Evolutionary conservation across 2,113 vertebrate species (phyloP).

Genomic region (Carettochelys insculpta): DNA sequence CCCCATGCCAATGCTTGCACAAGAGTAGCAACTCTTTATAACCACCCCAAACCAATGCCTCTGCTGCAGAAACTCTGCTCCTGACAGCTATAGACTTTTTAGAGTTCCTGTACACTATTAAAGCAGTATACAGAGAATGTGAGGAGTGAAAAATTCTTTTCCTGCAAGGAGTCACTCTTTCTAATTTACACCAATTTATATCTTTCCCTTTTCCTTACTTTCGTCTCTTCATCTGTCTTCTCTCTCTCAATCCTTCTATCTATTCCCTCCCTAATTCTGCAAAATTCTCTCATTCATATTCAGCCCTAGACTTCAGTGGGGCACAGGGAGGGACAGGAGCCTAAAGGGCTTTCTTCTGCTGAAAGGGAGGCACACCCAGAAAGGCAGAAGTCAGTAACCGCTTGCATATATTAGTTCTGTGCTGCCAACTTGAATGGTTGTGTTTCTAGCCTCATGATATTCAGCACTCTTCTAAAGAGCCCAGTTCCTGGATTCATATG

Average conservation of each 20-base stretch:
- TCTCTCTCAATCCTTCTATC: not conserved
- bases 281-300: too few relatives aligned
- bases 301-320: too few relatives aligned
- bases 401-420: too few relatives aligned
- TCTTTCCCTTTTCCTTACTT: not conserved
- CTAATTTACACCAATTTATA: not conserved
- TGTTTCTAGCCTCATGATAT: not conserved
- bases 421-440: not conserved
- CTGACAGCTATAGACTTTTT: not conserved
- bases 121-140: not conserved
- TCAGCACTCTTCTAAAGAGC: not conserved
- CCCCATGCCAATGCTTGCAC: accelerated
- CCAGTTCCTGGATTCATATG: not conserved
- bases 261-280: too few relatives aligned
- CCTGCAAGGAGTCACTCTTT: not conserved
- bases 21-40: not conserved
- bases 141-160: not conserved
- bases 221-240: not conserved
- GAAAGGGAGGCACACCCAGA: not conserved
- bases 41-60: too few relatives aligned
- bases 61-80: not conserved
- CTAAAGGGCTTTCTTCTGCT: too few relatives aligned
- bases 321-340: too few relatives aligned
- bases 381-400: too few relatives aligned
- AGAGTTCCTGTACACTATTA: not conserved